Conservation (phyloP, 2,888 invertebrate genomes). For the Athalia cordata region DNA sequence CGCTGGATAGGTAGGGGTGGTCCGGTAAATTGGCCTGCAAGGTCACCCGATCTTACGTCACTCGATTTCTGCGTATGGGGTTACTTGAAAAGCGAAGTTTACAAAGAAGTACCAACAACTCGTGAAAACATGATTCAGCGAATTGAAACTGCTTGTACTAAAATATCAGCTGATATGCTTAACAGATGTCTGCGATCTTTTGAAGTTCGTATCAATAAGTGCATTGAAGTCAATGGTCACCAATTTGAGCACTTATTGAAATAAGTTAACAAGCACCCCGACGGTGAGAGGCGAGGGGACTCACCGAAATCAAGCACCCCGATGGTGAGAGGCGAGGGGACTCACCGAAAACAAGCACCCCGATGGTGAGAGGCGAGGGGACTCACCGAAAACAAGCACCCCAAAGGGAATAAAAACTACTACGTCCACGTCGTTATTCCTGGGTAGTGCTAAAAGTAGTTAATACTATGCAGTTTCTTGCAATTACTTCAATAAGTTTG, state of each 20-base stretch:
- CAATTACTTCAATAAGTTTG: no score
- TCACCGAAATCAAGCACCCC: no score
- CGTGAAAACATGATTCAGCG: constrained; percentile 22
- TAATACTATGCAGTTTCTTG: no score
- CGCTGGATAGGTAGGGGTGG: background rate
- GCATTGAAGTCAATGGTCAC: constrained; percentile 39
- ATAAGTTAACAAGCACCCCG: no score
- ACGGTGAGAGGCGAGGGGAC: no score
- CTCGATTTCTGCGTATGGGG: background rate
- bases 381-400: constrained; percentile 6
- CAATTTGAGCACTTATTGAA: constrained; percentile 32
- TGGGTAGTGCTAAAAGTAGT: background rate
- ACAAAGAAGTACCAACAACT: constrained; percentile 5
- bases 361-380: constrained; percentile 2
- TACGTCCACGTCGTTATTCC: constrained; percentile 6
- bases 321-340: background rate
- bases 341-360: background rate
- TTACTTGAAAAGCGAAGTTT: background rate
- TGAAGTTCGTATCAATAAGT: constrained; percentile 13
- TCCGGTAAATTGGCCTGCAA: background rate
- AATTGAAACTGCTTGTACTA: constrained; percentile 44
- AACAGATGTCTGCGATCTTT: constrained; percentile 39
- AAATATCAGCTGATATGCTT: constrained; percentile 44
- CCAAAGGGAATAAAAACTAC: constrained; percentile 3
- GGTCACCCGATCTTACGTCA: background rate